Evolutionary conservation across 1,140 invertebrate genomes (phyloP).

Genomic region (Polyergus mexicanus): DNA sequence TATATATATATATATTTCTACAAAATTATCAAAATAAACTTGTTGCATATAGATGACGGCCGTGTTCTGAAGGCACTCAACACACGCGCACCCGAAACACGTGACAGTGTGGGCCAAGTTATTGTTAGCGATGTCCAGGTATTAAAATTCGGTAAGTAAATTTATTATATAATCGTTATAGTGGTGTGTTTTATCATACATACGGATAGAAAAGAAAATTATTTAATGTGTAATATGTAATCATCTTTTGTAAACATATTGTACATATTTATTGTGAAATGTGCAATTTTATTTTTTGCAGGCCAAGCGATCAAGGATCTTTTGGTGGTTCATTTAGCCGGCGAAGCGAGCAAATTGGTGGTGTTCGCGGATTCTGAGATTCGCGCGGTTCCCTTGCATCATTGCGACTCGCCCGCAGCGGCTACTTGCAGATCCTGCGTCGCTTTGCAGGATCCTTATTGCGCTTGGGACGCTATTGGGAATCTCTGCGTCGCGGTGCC

Average conservation of each 20-base stretch:
- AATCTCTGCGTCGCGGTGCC: constrained; percentile 91
- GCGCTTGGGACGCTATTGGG: constrained; percentile 96
- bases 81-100: constrained; percentile 88
- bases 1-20: constrained; percentile 38
- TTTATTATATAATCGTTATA: not conserved
- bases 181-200: not conserved
- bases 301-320: constrained; percentile 85
- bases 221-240: no score
- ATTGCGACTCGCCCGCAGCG: constrained; percentile 89
- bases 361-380: constrained; percentile 96
- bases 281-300: constrained; percentile 48
- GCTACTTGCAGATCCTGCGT: constrained; percentile 93
- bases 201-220: not conserved
- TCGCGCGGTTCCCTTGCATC: constrained; percentile 94
- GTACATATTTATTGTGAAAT: not conserved
- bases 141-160: constrained; percentile 83
- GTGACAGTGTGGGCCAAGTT: constrained; percentile 82
- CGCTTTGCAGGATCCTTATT: constrained; percentile 97
- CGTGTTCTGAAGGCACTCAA: constrained; percentile 97
- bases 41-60: constrained; percentile 92
- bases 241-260: no score
- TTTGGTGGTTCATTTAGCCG: constrained; percentile 84
- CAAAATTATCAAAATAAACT: constrained; percentile 40
- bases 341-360: constrained; percentile 91
- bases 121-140: constrained; percentile 86